Percentiles rank a stretch among this genome's conserved stretches.
These are phyloP conservation scores for Pristionchus pacificus DNA, from an alignment of 1,140 invertebrate species.

Conservation along the genomic window DNA sequence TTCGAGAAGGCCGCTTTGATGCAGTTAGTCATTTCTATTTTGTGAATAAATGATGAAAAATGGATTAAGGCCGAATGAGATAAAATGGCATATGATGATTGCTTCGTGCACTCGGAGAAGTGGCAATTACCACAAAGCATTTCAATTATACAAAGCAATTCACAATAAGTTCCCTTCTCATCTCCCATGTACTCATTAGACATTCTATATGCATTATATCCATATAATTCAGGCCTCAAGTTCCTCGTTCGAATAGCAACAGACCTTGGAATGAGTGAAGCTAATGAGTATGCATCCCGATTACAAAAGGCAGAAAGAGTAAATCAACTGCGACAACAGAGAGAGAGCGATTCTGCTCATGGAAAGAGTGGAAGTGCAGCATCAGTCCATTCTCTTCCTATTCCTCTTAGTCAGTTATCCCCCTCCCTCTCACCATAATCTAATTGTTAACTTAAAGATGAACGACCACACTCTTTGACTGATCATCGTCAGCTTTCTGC, in stretches of 20 bases:
- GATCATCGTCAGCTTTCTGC: slow-evolving; percentile 13
- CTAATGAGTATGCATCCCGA: slow-evolving; percentile 72
- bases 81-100: slow-evolving; percentile 57
- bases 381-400: slow-evolving; percentile 11
- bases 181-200: slow-evolving; percentile 45
- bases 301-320: slow-evolving; percentile 76
- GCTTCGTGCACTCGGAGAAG: slow-evolving; percentile 50
- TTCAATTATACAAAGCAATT: slow-evolving; percentile 51
- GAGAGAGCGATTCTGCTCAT: slow-evolving; percentile 49
- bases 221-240: slow-evolving; percentile 67
- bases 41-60: slow-evolving; percentile 12
- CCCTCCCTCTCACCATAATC: slow-evolving; percentile 13
- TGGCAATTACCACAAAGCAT: slow-evolving; percentile 54
- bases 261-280: slow-evolving; percentile 77
- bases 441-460: slow-evolving; percentile 25
- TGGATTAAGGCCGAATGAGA: slow-evolving; percentile 48
- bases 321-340: slow-evolving; percentile 64
- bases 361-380: slow-evolving; percentile 26
- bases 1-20: slow-evolving; percentile 82
- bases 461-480: slow-evolving; percentile 31
- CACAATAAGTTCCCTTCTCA: slow-evolving; percentile 54
- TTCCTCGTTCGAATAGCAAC: slow-evolving; percentile 76
- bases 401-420: neutral
- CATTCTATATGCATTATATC: slow-evolving; percentile 1
- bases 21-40: slow-evolving; percentile 63